phyloP scores from a whole-genome alignment of 2,797 vertebrate genomes.

The Gallinago nigripennis region DNA sequence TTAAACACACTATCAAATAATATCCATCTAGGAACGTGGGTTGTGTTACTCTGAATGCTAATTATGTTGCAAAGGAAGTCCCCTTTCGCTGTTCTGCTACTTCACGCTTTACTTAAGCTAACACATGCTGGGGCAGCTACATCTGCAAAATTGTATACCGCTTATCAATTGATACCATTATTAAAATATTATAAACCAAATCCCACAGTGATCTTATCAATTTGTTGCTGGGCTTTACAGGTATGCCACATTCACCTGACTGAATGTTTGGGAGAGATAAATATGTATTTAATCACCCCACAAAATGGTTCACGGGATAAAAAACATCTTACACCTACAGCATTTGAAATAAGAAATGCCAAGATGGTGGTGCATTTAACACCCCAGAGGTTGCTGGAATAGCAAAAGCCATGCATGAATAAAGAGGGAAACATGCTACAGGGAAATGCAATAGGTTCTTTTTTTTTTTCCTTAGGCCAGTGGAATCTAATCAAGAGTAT shows the following conservation, averaged over 20 bases:
- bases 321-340: not conserved
- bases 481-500: slow-evolving; percentile 54
- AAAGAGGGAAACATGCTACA: slow-evolving; percentile 10
- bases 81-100: not conserved
- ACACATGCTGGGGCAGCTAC: not conserved
- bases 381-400: not conserved
- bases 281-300: not conserved
- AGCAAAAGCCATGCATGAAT: not conserved
- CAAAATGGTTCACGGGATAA: not conserved
- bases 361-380: not conserved
- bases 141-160: not conserved
- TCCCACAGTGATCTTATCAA: not conserved
- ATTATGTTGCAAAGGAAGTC: not conserved
- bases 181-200: not conserved
- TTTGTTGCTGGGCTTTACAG: not conserved
- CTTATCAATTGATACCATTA: not conserved
- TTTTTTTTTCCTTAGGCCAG: slow-evolving; percentile 37
- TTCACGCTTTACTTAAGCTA: not conserved
- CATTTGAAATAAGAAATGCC: slow-evolving; percentile 12
- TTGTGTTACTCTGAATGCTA: not conserved
- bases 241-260: not conserved
- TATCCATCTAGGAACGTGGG: not conserved
- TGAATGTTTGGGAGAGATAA: not conserved
- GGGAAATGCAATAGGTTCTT: slow-evolving; percentile 9
- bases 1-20: not conserved